A percentile compares a stretch with the other conserved stretches of the same genome.
Conservation (phyloP, 2,113 vertebrate genomes). For the Cottus gobio region DNA sequence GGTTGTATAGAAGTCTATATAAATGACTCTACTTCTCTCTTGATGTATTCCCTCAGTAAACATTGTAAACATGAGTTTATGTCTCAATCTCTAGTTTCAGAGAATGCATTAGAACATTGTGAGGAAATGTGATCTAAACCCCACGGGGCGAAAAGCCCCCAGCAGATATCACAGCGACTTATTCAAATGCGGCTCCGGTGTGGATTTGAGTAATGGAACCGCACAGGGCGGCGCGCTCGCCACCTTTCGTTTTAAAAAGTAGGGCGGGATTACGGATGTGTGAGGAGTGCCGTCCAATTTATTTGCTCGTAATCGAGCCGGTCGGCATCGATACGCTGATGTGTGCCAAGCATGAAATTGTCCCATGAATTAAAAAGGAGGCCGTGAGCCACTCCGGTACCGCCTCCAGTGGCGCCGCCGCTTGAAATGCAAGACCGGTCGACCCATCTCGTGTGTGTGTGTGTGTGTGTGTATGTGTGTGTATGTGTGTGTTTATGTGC, state of each 20-base stretch:
- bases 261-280: constrained; percentile 36
- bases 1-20: too few relatives aligned
- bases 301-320: constrained; percentile 44
- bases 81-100: too few relatives aligned
- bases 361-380: constrained; percentile 65
- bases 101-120: background rate
- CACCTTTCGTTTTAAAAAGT: constrained; percentile 42
- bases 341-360: constrained; percentile 63
- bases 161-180: constrained; percentile 30
- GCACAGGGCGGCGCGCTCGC: constrained; percentile 8
- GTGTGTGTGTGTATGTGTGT: constrained; percentile 8
- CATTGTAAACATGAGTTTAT: too few relatives aligned
- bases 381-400: constrained; percentile 7
- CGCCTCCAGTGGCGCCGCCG: constrained; percentile 56
- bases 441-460: constrained; percentile 25
- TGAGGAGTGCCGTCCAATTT: constrained; percentile 41
- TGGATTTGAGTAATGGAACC: constrained; percentile 48
- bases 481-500: constrained; percentile 12
- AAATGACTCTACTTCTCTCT: too few relatives aligned
- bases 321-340: constrained; percentile 40
- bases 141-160: constrained; percentile 8
- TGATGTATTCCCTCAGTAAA: too few relatives aligned
- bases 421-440: constrained; percentile 53
- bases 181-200: constrained; percentile 31
- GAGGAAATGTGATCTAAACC: background rate